Evolutionary conservation across 2,888 invertebrate species (phyloP).

Genomic region (Dolichomitus sp.): DNA sequence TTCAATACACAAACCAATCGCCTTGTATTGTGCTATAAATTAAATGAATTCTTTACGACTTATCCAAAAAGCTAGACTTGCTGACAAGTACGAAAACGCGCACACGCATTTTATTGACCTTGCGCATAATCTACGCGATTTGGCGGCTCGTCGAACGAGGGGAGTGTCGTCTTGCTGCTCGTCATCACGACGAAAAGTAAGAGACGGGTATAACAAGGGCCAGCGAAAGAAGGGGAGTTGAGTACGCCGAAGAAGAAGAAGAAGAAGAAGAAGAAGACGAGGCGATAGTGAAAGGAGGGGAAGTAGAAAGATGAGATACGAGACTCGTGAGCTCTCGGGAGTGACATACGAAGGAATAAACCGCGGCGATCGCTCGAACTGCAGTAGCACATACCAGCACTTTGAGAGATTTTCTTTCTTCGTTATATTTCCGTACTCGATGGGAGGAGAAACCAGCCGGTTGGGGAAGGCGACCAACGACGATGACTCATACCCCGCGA

Average conservation of each 20-base stretch:
- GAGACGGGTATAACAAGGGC: conserved; percentile 1
- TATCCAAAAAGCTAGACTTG: neutral
- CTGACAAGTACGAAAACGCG: conserved; percentile 40
- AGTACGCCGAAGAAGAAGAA: conserved; percentile 18
- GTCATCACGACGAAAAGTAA: conserved; percentile 45
- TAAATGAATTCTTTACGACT: conserved; percentile 8
- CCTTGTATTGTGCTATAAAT: neutral
- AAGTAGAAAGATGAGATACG: conserved; percentile 36
- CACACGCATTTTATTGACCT: conserved; percentile 70
- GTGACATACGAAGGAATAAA: conserved; percentile 33
- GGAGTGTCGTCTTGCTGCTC: conserved; percentile 34
- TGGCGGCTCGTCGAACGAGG: conserved; percentile 58
- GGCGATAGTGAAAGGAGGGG: neutral
- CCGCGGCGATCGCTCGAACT: conserved; percentile 21
- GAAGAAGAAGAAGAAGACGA: conserved; percentile 15
- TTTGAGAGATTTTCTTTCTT: conserved; percentile 58
- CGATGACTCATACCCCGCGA: conserved; percentile 60
- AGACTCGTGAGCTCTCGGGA: conserved; percentile 6
- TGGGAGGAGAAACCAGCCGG: conserved; percentile 22
- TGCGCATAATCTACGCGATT: conserved; percentile 68
- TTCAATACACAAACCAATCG: neutral
- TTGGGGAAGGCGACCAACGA: conserved; percentile 44
- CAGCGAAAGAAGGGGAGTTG: neutral
- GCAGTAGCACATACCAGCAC: conserved; percentile 1
- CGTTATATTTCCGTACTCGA: conserved; percentile 50